Evolutionary conservation across 2,797 vertebrate species (phyloP).

Genomic region (Micromesistius poutassou): DNA sequence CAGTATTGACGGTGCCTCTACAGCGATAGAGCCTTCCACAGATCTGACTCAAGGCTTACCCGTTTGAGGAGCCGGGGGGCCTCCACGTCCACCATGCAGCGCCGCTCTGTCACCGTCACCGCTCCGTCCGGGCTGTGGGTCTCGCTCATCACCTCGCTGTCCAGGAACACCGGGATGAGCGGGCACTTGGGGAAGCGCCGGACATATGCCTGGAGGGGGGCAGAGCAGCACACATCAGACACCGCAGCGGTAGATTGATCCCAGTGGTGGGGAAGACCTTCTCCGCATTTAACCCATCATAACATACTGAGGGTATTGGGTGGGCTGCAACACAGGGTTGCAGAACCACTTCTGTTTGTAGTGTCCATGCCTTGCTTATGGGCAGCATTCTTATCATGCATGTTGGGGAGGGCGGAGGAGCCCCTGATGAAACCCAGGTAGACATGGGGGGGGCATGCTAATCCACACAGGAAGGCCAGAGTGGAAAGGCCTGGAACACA

Average conservation of each 20-base stretch:
- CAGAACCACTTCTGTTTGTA: no score
- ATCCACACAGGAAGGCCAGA: no score
- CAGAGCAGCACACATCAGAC: background rate
- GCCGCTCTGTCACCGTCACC: conserved; percentile 77
- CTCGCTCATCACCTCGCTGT: conserved; percentile 84
- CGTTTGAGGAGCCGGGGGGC: conserved; percentile 90
- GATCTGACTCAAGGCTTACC: conserved; percentile 61
- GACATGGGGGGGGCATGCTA: no score
- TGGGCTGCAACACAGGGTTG: no score
- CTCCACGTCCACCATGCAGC: conserved; percentile 88
- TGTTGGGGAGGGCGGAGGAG: no score
- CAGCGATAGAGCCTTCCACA: background rate
- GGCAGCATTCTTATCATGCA: no score
- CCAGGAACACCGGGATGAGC: conserved; percentile 92
- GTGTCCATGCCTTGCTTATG: no score
- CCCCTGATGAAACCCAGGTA: no score
- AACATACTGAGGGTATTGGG: background rate
- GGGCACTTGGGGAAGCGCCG: conserved; percentile 88
- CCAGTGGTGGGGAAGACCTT: no score
- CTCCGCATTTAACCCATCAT: background rate
- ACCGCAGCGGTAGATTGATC: no score
- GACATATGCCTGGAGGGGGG: conserved; percentile 80
- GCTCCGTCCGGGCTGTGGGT: conserved; percentile 81
- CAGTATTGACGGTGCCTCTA: background rate
- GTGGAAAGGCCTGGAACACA: no score